These are phyloP conservation scores for Centropus unirufus DNA, from an alignment of 2,113 vertebrate genomes.

Conservation along the genomic window DNA sequence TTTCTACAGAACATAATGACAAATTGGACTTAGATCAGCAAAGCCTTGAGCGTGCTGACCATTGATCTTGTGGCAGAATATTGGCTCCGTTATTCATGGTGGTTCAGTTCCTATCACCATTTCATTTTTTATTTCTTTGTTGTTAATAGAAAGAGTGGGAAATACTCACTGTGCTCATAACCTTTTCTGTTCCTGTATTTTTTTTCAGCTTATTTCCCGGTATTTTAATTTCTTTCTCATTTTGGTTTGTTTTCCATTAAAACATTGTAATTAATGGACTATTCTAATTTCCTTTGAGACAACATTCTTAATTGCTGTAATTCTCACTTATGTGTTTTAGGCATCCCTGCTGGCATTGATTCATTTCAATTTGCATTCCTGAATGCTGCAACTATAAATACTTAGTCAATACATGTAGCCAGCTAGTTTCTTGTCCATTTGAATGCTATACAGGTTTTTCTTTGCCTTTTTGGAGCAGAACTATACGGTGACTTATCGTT, in stretches of 20 bases:
- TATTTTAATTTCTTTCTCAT: slow-evolving; percentile 67
- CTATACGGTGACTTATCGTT: background rate
- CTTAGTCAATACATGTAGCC: slow-evolving; percentile 19
- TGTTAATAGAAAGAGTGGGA: background rate
- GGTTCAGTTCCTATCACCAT: background rate
- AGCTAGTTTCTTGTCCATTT: background rate
- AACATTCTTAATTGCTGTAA: slow-evolving; percentile 76
- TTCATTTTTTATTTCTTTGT: background rate
- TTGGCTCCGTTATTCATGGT: background rate
- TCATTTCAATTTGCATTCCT: slow-evolving; percentile 71
- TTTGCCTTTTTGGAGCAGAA: background rate
- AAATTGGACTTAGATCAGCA: background rate
- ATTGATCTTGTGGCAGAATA: background rate
- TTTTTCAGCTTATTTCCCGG: slow-evolving; percentile 44
- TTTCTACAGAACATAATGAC: background rate
- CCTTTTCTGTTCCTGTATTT: background rate
- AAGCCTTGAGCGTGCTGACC: background rate
- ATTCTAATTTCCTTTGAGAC: slow-evolving; percentile 76
- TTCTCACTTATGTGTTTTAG: slow-evolving; percentile 76
- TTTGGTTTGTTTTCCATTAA: slow-evolving; percentile 72
- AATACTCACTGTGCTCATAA: background rate
- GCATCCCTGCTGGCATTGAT: slow-evolving; percentile 68
- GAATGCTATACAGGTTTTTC: background rate
- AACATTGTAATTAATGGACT: slow-evolving; percentile 77
- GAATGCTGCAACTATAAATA: slow-evolving; percentile 66